Conservation (phyloP, 2,113 vertebrate species). For the Fregetta grallaria region DNA sequence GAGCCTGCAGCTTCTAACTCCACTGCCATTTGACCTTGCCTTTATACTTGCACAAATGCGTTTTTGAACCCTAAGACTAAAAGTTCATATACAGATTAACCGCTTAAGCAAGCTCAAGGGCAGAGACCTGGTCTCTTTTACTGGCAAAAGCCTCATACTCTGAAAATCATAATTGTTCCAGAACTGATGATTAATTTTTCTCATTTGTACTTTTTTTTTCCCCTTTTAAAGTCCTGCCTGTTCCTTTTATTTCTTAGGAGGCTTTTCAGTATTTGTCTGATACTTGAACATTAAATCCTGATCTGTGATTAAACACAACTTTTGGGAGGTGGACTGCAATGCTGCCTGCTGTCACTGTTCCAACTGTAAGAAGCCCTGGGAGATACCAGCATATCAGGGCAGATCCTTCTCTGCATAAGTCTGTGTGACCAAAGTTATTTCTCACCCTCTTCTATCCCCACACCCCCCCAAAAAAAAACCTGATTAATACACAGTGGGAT, state of each 20-base stretch:
- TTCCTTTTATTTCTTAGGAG: neutral
- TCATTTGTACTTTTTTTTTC: neutral
- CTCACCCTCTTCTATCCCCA: neutral
- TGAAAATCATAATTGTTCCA: neutral
- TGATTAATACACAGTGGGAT: neutral
- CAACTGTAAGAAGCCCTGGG: neutral
- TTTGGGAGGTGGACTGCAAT: neutral
- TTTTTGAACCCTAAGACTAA: neutral
- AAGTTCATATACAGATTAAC: neutral
- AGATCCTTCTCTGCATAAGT: neutral
- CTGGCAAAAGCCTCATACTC: neutral
- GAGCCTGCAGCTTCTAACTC: neutral
- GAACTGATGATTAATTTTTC: slow-evolving; percentile 12
- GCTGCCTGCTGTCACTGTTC: slow-evolving; percentile 7
- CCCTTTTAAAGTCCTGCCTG: neutral
- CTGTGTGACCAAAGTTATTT: neutral
- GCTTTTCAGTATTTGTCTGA: slow-evolving; percentile 10
- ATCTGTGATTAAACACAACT: slow-evolving; percentile 25
- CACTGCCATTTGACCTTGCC: neutral
- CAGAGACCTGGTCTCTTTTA: neutral
- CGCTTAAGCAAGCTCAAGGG: neutral
- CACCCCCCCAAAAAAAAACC: neutral
- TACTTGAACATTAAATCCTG: neutral
- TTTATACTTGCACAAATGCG: neutral
- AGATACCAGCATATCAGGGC: neutral